Conservation (phyloP, 2,113 vertebrate species). For the Hypomesus transpacificus region DNA sequence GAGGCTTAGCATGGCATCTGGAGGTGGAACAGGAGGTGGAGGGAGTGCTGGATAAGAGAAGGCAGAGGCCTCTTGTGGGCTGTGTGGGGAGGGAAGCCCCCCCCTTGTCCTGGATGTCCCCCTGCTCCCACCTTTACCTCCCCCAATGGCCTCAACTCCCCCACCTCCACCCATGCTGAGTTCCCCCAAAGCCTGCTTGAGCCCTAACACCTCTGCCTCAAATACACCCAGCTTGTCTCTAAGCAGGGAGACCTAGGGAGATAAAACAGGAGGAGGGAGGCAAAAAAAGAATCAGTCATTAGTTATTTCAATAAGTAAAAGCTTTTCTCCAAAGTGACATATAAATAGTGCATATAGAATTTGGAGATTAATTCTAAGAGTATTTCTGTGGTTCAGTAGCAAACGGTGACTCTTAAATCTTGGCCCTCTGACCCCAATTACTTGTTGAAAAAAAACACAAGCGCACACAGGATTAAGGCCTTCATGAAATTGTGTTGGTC, state of each 20-base stretch:
- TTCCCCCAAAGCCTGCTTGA: constrained; percentile 72
- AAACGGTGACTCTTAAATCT: too few species aligned
- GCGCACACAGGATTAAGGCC: too few species aligned
- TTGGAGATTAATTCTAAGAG: too few species aligned
- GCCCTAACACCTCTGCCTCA: constrained; percentile 68
- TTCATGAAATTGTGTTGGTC: too few species aligned
- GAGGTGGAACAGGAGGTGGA: constrained; percentile 23
- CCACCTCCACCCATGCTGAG: constrained; percentile 38
- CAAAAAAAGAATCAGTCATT: too few species aligned
- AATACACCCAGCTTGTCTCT: constrained; percentile 76
- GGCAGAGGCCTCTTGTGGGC: constrained; percentile 31
- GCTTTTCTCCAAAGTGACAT: too few species aligned
- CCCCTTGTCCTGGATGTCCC: constrained; percentile 25
- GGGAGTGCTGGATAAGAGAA: constrained; percentile 19
- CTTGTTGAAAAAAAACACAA: too few species aligned
- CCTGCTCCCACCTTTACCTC: constrained; percentile 4
- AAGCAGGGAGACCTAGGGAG: constrained; percentile 65
- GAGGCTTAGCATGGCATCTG: constrained; percentile 49
- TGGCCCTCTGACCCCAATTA: too few species aligned
- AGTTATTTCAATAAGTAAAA: too few species aligned
- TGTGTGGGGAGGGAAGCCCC: constrained; percentile 35
- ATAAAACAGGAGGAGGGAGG: background rate
- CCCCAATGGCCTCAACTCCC: background rate
- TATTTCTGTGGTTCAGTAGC: too few species aligned
- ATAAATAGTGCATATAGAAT: too few species aligned